Percentiles rank a stretch among this genome's conserved stretches.
Evolutionary conservation across 2,797 vertebrate genomes (phyloP).

Genomic region (Halcyon badia): DNA sequence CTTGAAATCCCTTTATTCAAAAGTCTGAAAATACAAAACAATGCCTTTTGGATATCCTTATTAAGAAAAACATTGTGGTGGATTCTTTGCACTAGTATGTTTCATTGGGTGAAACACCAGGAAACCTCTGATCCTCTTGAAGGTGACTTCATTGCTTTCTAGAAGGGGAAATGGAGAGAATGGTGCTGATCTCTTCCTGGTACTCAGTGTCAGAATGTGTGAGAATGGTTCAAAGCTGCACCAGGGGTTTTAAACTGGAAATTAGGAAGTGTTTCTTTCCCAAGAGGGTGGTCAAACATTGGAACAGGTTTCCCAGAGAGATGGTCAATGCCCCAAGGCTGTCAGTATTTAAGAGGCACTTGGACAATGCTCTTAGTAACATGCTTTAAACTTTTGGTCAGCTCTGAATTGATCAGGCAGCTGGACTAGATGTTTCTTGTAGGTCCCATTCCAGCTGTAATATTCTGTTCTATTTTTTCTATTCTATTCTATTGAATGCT

Average conservation of each 20-base stretch:
- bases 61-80: neutral
- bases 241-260: neutral
- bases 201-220: accelerated
- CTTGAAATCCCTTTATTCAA: slow-evolving; percentile 5
- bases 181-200: neutral
- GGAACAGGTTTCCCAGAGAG: neutral
- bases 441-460: neutral
- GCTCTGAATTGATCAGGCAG: neutral
- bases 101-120: neutral
- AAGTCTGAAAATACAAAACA: neutral
- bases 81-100: neutral
- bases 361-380: neutral
- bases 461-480: neutral
- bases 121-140: neutral
- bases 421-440: neutral
- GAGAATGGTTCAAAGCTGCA: neutral
- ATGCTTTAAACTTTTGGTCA: neutral
- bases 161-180: neutral
- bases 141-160: neutral
- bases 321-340: accelerated
- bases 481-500: neutral
- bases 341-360: neutral
- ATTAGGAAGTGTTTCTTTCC: neutral
- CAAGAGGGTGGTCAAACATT: neutral
- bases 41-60: neutral